Conservation (phyloP, 2,888 invertebrate genomes). For the Lochmaea capreae region DNA sequence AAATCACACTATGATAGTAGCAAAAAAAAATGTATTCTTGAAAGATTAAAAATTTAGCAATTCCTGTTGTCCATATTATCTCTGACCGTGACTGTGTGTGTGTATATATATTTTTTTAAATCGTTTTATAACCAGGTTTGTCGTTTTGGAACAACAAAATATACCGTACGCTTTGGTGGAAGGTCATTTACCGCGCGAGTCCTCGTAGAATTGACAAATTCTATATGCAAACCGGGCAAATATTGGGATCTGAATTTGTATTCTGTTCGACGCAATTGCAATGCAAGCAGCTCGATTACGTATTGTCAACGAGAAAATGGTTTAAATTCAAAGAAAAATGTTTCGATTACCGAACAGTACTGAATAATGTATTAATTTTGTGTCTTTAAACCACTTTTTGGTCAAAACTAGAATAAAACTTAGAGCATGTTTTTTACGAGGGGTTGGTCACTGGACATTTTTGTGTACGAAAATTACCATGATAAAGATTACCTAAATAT, state of each 20-base stretch:
- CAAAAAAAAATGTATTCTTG: neutral
- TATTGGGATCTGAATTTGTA: conserved; percentile 8
- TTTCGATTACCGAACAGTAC: neutral
- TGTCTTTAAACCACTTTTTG: too few relatives aligned
- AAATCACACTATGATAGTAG: neutral
- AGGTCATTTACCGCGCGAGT: conserved; percentile 11
- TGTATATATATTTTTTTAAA: neutral
- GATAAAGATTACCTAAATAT: too few relatives aligned
- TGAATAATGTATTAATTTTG: too few relatives aligned
- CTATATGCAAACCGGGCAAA: conserved; percentile 9
- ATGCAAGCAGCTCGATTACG: conserved; percentile 3
- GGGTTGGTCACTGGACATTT: too few relatives aligned
- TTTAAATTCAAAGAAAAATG: neutral
- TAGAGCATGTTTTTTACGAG: too few relatives aligned
- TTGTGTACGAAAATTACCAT: too few relatives aligned
- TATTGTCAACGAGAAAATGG: neutral
- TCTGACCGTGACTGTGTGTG: neutral
- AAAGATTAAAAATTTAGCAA: neutral
- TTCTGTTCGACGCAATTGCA: neutral
- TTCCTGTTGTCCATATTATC: conserved; percentile 1
- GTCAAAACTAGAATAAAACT: too few relatives aligned
- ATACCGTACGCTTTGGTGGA: conserved; percentile 16
- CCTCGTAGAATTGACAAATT: conserved; percentile 10
- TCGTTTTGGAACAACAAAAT: conserved; percentile 5
- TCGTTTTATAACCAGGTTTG: conserved; percentile 12